Base-by-base conservation (phyloP, 2,797 vertebrate species). In the Pelobates cultripes region DNA sequence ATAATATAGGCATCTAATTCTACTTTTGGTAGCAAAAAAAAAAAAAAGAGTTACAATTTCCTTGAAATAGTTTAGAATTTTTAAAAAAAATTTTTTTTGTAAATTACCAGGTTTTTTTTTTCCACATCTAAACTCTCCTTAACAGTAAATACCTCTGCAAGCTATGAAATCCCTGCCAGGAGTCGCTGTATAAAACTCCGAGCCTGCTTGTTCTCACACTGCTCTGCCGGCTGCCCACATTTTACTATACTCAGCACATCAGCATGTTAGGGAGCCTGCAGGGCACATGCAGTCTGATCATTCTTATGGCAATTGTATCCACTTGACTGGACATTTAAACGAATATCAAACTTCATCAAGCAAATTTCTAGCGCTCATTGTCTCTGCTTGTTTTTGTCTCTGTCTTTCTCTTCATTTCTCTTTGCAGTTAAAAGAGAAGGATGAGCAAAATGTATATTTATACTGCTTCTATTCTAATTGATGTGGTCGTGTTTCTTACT, bases 401-500 rank as follows among this genome's bases (percentile, higher is more conserved):
- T 70, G 45, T 82, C 42, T 85, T 81, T 85, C 78, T 81, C 17
- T 71, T 71, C 85, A 86, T 85, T 70, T 9, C 44, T 71, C 66
- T 41, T 42, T 53, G 40, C 70, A 8, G 61, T 17, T 73, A 3
- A 51, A 51, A 68, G 44, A 43, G n/a, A 57, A 12, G 61, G 4
- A 40, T 8, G 17, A 63, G 72, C 45, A 67, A 41, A 61, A 73
- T 28, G 43, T 53, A n/a, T 57, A 64, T 3, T 2, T 51, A 28
- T 40, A n/a, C 28, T 43, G 93, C 94, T 94, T 95, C 47, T 95
- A 95, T 95, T 90, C 95, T 93, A 85, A 47, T 89, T 87, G 92
- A 91, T 92, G 95, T 96, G 95, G 95, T 94, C 92, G 93, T 79
- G 87, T 91, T 95, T 96, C 93, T 90, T 70, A 6, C 10, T 86